These are phyloP conservation scores for Chloropsis cyanopogon DNA, from an alignment of 2,113 vertebrate genomes.

Conservation along the genomic window DNA sequence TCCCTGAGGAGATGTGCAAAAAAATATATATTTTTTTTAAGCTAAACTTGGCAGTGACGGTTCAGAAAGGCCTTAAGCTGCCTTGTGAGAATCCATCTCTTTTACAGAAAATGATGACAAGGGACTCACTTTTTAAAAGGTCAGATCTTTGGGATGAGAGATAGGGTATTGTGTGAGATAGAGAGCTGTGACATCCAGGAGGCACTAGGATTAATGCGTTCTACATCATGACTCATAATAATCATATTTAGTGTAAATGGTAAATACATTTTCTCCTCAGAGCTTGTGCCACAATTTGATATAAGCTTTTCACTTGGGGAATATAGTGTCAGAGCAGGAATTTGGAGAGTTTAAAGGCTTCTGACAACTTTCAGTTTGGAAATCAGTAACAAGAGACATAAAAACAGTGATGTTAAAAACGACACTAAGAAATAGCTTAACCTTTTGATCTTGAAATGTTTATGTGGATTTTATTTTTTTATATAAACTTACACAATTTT, in stretches of 20 bases:
- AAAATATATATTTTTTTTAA: conserved; percentile 35
- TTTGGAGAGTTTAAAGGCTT: not conserved
- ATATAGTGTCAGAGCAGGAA: not conserved
- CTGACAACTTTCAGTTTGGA: not conserved
- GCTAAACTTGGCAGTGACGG: not conserved
- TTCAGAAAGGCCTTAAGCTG: conserved; percentile 21
- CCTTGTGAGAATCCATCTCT: not conserved
- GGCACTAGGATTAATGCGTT: not conserved
- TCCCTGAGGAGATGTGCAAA: conserved; percentile 6
- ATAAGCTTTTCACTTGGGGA: not conserved
- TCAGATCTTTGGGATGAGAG: conserved; percentile 12
- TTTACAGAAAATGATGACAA: conserved; percentile 17
- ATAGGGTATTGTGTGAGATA: not conserved
- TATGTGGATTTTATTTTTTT: not conserved
- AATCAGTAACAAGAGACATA: not conserved
- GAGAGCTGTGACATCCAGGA: not conserved
- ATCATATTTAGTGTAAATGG: not conserved
- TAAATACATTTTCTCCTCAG: not conserved
- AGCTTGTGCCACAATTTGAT: not conserved
- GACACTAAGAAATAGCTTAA: not conserved
- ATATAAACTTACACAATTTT: not conserved
- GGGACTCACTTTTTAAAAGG: not conserved
- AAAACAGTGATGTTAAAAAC: not conserved
- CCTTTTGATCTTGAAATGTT: not conserved
- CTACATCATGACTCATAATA: not conserved